These are phyloP conservation scores for Pseudorectes ferrugineus DNA, from an alignment of 2,113 vertebrate genomes.

Conservation along the genomic window DNA sequence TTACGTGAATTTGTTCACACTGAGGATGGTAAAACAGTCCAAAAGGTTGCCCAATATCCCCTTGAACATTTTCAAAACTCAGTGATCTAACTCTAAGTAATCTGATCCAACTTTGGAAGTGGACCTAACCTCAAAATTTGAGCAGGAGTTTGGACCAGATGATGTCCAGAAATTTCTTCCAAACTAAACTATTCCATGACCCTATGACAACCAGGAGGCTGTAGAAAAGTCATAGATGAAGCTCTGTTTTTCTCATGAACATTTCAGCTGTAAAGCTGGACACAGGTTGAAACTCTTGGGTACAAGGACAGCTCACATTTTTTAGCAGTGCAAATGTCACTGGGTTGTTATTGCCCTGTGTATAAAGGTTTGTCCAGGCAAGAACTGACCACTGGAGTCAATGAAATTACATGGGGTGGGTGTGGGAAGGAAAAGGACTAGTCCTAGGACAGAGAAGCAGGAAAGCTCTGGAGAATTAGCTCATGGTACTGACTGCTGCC, in stretches of 20 bases:
- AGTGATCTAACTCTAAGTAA: neutral
- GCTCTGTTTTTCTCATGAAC: neutral
- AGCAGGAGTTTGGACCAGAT: neutral
- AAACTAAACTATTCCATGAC: neutral
- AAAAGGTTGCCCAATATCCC: neutral
- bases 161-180: neutral
- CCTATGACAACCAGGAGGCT: neutral
- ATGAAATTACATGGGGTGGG: neutral
- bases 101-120: neutral
- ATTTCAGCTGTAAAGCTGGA: neutral
- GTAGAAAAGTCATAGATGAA: neutral
- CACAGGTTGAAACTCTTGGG: neutral
- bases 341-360: neutral
- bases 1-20: neutral
- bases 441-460: neutral
- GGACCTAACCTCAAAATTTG: neutral
- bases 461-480: conserved; percentile 3
- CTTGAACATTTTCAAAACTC: neutral
- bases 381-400: neutral
- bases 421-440: neutral
- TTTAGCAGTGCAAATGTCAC: neutral
- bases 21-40: neutral
- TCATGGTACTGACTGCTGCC: conserved; percentile 1
- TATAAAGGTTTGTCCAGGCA: neutral
- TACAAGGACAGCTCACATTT: neutral